phyloP scores from a whole-genome alignment of 2,888 invertebrate genomes.

The Pyrgus malvae region DNA sequence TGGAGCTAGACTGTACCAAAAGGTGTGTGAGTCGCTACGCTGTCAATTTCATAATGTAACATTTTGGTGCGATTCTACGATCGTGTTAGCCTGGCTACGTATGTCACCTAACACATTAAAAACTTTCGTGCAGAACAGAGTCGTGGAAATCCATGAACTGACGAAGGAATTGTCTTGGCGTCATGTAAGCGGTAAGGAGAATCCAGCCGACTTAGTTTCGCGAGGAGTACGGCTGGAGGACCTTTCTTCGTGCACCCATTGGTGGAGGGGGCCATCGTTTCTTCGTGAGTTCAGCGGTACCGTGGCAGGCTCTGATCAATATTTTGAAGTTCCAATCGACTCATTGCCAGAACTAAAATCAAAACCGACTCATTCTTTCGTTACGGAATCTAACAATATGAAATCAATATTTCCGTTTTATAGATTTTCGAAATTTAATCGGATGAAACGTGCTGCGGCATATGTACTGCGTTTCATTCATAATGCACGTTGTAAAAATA shows the following conservation, averaged over 20 bases:
- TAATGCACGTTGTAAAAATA: not conserved
- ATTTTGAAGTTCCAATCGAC: too few species aligned
- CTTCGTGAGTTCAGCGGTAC: not conserved
- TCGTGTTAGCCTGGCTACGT: conserved; percentile 28
- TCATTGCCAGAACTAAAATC: too few species aligned
- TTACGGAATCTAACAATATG: too few species aligned
- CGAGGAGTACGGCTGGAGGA: conserved; percentile 8
- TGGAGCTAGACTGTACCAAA: conserved; percentile 21
- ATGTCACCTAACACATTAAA: not conserved
- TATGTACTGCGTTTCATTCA: not conserved
- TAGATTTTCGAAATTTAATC: not conserved
- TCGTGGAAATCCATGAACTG: conserved; percentile 4
- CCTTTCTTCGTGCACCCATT: not conserved
- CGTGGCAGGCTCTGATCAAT: not conserved
- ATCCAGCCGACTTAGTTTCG: conserved; percentile 7
- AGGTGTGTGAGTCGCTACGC: conserved; percentile 17
- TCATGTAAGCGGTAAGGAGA: not conserved
- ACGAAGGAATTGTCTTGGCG: conserved; percentile 4
- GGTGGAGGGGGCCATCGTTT: conserved; percentile 1
- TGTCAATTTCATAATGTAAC: not conserved
- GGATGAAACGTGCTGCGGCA: not conserved
- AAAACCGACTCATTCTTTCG: too few species aligned
- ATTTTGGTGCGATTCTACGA: conserved; percentile 1
- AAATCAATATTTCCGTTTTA: not conserved
- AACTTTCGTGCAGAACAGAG: conserved; percentile 1